phyloP scores from a whole-genome alignment of 64 coral and sea anemone species.

The Stichodactyla helianthus region DNA sequence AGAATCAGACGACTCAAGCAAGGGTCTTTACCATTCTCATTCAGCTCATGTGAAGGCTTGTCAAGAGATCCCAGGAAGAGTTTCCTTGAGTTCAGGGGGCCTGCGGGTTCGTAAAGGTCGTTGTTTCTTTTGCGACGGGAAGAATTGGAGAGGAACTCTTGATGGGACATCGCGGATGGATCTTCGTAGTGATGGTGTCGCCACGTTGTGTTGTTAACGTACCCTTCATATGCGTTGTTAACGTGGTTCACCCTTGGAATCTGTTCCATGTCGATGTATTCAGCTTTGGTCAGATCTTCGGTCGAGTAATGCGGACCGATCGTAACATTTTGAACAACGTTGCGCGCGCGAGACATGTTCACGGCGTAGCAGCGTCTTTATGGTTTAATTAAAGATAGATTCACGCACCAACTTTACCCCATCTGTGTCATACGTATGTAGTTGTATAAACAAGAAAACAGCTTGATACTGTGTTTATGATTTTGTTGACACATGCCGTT shows the following conservation, averaged over 20 bases:
- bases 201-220: background rate
- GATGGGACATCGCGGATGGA: background rate
- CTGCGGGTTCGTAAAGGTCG: constrained; percentile 22
- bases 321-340: background rate
- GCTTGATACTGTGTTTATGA: background rate
- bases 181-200: constrained; percentile 7
- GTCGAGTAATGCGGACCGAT: background rate
- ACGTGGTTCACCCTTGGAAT: background rate
- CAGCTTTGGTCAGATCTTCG: background rate
- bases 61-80: background rate
- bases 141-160: background rate
- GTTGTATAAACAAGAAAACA: background rate
- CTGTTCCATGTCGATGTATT: background rate
- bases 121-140: background rate
- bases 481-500: background rate
- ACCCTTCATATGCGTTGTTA: background rate
- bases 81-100: background rate
- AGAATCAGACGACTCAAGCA: constrained; percentile 16
- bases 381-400: too few relatives aligned
- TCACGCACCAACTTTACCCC: background rate
- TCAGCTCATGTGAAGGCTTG: background rate
- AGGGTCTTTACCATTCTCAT: background rate
- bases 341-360: background rate
- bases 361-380: background rate
- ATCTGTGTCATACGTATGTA: background rate